Evolutionary conservation across 2,797 vertebrate genomes (phyloP).

Genomic region (Parauchenoglanis punctatus): DNA sequence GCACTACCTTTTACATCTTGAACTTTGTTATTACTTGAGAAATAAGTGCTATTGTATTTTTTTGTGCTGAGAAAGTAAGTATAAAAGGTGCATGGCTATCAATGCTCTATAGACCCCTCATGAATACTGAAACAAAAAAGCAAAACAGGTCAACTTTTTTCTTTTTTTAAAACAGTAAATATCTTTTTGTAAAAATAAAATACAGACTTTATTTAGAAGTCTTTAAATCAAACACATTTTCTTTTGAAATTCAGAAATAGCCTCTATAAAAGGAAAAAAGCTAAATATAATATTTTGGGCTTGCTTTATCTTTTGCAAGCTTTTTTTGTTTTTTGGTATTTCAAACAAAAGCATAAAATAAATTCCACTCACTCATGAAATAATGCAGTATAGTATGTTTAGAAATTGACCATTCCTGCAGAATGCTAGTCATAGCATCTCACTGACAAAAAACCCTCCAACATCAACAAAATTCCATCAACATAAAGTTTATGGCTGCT

Average conservation of each 20-base stretch:
- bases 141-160: slow-evolving; percentile 14
- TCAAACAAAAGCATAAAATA: slow-evolving; percentile 68
- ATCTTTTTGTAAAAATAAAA: slow-evolving; percentile 60
- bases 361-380: neutral
- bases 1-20: slow-evolving; percentile 68
- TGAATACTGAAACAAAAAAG: slow-evolving; percentile 6
- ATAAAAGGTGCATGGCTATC: neutral
- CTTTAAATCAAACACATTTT: slow-evolving; percentile 80
- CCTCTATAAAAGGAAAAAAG: neutral
- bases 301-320: neutral
- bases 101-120: neutral
- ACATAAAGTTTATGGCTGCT: slow-evolving; percentile 67
- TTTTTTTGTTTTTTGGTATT: slow-evolving; percentile 63
- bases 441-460: neutral
- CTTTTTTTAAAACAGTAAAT: slow-evolving; percentile 67
- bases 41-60: slow-evolving; percentile 43
- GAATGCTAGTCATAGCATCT: neutral
- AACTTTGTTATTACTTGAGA: slow-evolving; percentile 71
- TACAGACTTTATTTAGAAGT: slow-evolving; percentile 61
- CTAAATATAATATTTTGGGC: slow-evolving; percentile 9
- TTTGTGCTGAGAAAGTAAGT: slow-evolving; percentile 6
- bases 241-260: slow-evolving; percentile 79
- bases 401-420: neutral
- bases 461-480: neutral
- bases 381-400: neutral